Evolutionary conservation across 2,113 vertebrate genomes (phyloP).

Genomic region (Probosciger aterrimus): DNA sequence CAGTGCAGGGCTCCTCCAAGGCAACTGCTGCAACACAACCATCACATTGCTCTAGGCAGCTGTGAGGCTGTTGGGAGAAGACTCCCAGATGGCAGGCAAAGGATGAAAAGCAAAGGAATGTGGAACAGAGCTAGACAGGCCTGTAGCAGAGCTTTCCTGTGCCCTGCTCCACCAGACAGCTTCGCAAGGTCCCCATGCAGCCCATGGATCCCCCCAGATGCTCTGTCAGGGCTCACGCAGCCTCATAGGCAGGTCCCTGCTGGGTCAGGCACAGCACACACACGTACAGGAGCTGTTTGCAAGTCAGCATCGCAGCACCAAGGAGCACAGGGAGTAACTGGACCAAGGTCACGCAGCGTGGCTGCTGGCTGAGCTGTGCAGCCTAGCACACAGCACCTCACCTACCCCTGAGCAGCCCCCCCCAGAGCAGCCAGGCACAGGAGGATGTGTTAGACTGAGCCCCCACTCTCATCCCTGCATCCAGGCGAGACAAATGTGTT

Average conservation of each 20-base stretch:
- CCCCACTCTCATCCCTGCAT: background rate
- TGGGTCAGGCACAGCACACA: background rate
- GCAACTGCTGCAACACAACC: background rate
- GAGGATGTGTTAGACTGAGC: background rate
- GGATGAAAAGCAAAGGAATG: background rate
- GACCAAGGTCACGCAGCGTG: background rate
- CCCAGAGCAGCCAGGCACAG: background rate
- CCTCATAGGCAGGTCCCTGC: fast-evolving
- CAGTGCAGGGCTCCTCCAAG: background rate
- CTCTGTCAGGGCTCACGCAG: background rate
- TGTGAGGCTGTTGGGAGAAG: background rate
- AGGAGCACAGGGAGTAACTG: background rate
- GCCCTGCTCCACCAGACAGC: background rate
- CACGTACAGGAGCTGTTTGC: background rate
- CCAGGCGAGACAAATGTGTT: background rate
- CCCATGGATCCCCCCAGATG: background rate
- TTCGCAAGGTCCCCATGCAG: background rate
- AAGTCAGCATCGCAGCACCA: background rate
- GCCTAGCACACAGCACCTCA: background rate
- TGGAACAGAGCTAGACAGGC: background rate
- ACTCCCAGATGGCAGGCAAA: background rate
- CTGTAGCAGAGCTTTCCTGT: background rate
- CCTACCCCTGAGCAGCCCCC: background rate
- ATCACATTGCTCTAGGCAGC: background rate
- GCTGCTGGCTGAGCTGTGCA: background rate